Conservation (phyloP, 2,888 invertebrate species). For the Scrobipalpa atriplicella region DNA sequence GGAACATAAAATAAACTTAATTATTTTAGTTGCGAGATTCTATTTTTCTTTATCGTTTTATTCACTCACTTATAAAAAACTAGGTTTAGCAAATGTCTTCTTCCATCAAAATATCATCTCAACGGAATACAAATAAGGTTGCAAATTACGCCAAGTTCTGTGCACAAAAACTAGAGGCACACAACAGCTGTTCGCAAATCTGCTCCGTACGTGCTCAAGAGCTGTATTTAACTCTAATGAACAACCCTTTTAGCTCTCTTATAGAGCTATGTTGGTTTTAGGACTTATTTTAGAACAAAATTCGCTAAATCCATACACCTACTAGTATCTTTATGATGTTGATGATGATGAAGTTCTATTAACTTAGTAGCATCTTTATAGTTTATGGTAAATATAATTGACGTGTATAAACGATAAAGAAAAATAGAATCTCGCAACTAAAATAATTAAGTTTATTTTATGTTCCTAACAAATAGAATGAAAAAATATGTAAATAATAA, state of each 20-base stretch:
- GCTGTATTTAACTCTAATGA: neutral
- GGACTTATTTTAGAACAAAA: no score
- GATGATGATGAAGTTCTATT: neutral
- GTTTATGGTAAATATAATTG: neutral
- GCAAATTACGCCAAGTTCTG: neutral
- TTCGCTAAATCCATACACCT: no score
- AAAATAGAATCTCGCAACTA: no score
- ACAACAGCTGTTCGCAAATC: conserved; percentile 4
- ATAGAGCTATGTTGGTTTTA: neutral
- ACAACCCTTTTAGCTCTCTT: neutral
- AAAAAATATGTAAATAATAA: no score
- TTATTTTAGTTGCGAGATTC: no score
- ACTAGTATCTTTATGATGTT: neutral
- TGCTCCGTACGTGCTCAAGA: neutral
- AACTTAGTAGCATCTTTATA: no score
- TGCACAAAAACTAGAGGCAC: neutral
- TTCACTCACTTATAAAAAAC: neutral
- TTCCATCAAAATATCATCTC: neutral
- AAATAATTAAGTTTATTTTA: no score
- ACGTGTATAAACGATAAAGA: neutral
- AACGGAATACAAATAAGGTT: neutral
- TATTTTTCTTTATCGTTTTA: neutral
- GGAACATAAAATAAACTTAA: neutral
- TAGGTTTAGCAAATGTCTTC: neutral
- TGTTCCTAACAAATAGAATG: no score